Evolutionary conservation across 2,113 vertebrate species (phyloP).

Genomic region (Brachypteracias leptosomus): DNA sequence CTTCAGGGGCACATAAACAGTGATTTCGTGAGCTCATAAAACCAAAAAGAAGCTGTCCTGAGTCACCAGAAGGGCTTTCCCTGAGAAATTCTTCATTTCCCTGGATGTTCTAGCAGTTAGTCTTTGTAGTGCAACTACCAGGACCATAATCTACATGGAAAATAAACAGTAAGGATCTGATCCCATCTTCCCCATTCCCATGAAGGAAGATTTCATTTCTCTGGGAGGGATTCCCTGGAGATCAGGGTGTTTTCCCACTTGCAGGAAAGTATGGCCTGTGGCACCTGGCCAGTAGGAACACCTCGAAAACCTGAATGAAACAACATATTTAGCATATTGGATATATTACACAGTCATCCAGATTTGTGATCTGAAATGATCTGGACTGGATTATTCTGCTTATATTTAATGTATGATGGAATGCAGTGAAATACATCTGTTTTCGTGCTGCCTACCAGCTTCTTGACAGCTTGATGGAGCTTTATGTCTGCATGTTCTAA

Average conservation of each 20-base stretch:
- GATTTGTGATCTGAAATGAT: conserved; percentile 33
- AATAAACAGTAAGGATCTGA: neutral
- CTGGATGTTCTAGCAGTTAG: neutral
- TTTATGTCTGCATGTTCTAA: conserved; percentile 33
- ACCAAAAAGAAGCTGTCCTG: neutral
- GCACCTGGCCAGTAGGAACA: neutral
- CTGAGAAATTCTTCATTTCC: neutral
- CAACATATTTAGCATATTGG: conserved; percentile 15
- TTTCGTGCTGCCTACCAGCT: conserved; percentile 54
- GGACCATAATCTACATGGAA: neutral
- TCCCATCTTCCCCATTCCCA: neutral
- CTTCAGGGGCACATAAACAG: neutral
- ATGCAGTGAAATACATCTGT: conserved; percentile 54
- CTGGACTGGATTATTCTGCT: conserved; percentile 51
- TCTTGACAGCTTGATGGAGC: conserved; percentile 60
- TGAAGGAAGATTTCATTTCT: neutral
- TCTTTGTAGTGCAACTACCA: neutral
- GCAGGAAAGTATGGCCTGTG: neutral
- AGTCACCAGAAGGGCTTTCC: neutral
- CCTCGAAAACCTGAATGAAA: neutral
- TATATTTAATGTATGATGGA: conserved; percentile 49
- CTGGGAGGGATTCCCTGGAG: neutral
- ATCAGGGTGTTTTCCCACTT: neutral
- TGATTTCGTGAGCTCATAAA: neutral
- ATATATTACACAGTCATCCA: neutral